Conservation (phyloP, 2,113 vertebrate species). For the Chascanopsetta lugubris region DNA sequence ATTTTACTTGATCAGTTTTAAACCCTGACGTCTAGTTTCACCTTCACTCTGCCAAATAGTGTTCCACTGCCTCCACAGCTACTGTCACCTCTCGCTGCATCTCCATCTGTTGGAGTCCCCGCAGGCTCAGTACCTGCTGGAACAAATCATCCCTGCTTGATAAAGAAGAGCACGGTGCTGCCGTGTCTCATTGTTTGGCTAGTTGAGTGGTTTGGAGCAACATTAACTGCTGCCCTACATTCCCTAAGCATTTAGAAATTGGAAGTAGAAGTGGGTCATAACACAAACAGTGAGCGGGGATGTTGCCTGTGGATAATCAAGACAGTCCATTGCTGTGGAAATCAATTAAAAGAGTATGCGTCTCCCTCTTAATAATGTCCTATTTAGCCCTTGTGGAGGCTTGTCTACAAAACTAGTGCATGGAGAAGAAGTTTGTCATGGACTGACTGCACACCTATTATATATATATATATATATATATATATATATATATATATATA, state of each 20-base stretch:
- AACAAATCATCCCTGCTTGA: conserved; percentile 56
- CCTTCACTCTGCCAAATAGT: conserved; percentile 20
- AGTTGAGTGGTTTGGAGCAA: conserved; percentile 42
- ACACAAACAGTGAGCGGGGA: conserved; percentile 49
- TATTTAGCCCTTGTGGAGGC: conserved; percentile 11
- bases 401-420: background rate
- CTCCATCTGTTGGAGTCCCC: conserved; percentile 50
- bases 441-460: background rate
- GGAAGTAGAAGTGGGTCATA: conserved; percentile 69
- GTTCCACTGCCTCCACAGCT: conserved; percentile 27
- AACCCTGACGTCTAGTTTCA: conserved; percentile 33
- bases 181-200: conserved; percentile 52
- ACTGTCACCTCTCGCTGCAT: conserved; percentile 13
- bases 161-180: conserved; percentile 42
- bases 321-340: conserved; percentile 28
- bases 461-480: too few species aligned
- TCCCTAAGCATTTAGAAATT: conserved; percentile 61
- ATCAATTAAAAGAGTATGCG: conserved; percentile 33
- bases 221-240: conserved; percentile 69
- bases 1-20: conserved; percentile 4
- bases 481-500: too few species aligned
- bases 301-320: conserved; percentile 52
- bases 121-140: conserved; percentile 57
- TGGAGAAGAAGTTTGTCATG: background rate
- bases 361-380: conserved; percentile 17